phyloP scores from a whole-genome alignment of 2,113 vertebrate genomes.

The Megaceryle torquata region DNA sequence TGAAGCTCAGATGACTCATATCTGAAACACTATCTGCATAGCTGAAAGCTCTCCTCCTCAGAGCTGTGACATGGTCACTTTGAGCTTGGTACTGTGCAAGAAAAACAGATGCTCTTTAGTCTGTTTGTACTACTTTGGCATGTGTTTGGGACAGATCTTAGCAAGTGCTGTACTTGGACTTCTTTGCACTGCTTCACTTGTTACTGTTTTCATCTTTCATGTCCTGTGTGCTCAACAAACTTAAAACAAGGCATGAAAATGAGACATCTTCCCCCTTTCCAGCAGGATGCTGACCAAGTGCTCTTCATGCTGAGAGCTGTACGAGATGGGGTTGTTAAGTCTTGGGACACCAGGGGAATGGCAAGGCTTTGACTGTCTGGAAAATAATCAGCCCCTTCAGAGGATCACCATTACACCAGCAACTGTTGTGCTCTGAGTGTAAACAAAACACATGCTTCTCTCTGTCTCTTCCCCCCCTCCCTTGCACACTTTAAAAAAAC shows the following conservation, averaged over 20 bases:
- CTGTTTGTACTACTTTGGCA: background rate
- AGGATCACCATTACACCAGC: background rate
- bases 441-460: constrained; percentile 19
- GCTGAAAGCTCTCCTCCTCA: background rate
- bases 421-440: background rate
- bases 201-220: background rate
- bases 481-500: background rate
- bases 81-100: background rate
- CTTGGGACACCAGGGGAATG: background rate
- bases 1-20: background rate
- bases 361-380: background rate
- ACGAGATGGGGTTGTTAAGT: background rate
- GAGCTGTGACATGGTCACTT: background rate
- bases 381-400: background rate
- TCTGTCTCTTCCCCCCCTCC: background rate
- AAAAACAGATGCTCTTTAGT: background rate
- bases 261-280: background rate
- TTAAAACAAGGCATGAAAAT: background rate
- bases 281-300: background rate
- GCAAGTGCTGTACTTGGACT: background rate
- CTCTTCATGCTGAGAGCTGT: background rate
- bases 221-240: background rate
- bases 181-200: background rate
- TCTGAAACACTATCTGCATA: background rate
- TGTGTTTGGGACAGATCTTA: background rate